Evolutionary conservation across 2,113 vertebrate species (phyloP), one percentile per base, ranked within the genome.

Genomic region (Anoura caudifer): DNA sequence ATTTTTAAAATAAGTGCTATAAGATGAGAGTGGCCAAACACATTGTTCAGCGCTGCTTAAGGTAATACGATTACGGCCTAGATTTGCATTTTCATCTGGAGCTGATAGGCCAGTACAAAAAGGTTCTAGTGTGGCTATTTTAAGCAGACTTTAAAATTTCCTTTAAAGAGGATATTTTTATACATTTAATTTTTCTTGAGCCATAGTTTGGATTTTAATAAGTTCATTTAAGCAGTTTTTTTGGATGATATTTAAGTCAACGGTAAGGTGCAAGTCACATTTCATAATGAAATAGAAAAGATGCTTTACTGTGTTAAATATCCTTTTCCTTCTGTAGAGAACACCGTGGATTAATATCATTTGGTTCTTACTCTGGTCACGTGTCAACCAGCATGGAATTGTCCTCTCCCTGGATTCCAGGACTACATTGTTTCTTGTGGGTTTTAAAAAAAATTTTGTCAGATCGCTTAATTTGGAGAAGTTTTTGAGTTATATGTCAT

Each of bases 171-270:
- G 16, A 20, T 92, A 28, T 85, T 76, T 91, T 59, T 3, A 89
- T 93, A 54, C 73, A 52, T 75, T 94, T 73, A 56, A 4, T 20
- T 89, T 91, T 96, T 88, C 67, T 73, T 88, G 85, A 84, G 38
- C 26, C 22, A 7, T 38, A 33, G 45, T 89, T 87, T 95, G 75
- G 24, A 72, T 95, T 96, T 97, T 90, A 92, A 5, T 82, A 45
- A 36, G 11, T 41, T 67, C 69, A 61, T 47, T 38, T 84, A 31
- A 91, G 26, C 26, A 84, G 56, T 65, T 72, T 85, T 76, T 87
- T 61, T 61, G n/a, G 3, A 31, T 14, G 70, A 4, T 81, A 31
- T n/a, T 45, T 59, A 52, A 82, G 6, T 69, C 38, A 84, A 73
- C 9, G 54, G 13, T 77, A 63, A 84, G 56, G 36, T 28, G 22